These are phyloP conservation scores for Rhincodon typus DNA, from an alignment of 2,797 vertebrate genomes.

Conservation along the genomic window DNA sequence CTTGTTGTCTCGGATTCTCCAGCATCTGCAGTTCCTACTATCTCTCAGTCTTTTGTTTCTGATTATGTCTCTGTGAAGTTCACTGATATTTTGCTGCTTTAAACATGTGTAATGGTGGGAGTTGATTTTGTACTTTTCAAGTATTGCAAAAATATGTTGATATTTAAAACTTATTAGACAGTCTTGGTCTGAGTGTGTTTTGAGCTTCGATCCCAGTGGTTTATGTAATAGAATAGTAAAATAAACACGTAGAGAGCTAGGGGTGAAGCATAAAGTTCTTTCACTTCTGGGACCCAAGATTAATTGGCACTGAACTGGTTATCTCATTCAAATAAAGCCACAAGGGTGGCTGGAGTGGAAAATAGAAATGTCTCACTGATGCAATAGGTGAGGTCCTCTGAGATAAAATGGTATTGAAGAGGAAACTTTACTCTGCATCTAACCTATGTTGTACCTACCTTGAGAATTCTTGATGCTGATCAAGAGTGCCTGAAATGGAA, in stretches of 20 bases:
- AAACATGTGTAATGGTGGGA: neutral
- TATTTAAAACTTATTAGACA: neutral
- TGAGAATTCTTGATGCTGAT: slow-evolving; percentile 27
- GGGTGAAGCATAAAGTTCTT: neutral
- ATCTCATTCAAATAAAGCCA: neutral
- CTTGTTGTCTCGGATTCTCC: too few relatives aligned
- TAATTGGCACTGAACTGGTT: slow-evolving; percentile 20
- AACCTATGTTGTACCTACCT: neutral
- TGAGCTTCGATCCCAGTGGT: neutral
- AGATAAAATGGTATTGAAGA: slow-evolving; percentile 17
- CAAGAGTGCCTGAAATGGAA: neutral
- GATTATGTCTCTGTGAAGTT: neutral
- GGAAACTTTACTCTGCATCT: neutral
- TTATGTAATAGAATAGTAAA: slow-evolving; percentile 7
- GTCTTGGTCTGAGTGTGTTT: neutral
- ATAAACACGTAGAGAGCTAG: neutral
- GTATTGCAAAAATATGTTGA: neutral
- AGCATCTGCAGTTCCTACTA: too few relatives aligned
- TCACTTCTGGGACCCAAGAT: neutral
- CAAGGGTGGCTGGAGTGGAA: slow-evolving; percentile 29
- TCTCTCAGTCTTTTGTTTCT: too few relatives aligned
- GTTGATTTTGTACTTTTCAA: neutral
- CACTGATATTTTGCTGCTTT: neutral
- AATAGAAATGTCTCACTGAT: slow-evolving; percentile 19
- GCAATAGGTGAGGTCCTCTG: neutral